Evolutionary conservation across 1,140 invertebrate species (phyloP), one percentile per base, ranked within the genome.

Genomic region (Neodiprion fabricii): DNA sequence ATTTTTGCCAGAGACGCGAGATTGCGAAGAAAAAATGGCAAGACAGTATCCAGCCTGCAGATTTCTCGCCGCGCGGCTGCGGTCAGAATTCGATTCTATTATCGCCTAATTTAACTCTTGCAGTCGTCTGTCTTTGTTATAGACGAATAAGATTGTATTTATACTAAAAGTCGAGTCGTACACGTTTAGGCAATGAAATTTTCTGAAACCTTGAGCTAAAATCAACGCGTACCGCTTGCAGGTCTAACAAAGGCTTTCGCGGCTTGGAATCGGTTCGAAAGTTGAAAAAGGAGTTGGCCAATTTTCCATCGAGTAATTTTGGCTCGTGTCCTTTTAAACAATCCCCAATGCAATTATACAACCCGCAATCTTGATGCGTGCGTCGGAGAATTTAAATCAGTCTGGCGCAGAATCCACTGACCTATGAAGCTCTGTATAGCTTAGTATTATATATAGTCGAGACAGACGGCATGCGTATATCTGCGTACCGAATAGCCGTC

Each of bases 371-470:
- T 61, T 61, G 53, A 17, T 9, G 53, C 53, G 28, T 40, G 28
- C 28, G 28, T 40, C 28, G 53, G 53, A 9, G 11, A 61, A 61
- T 61, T 61, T 61, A 61, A 14, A 61, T 61, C 53, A 5, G 53
- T 61, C 53, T 61, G 53, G 7, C 53, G 53, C 53, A 61, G 53
- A 61, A 61, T 61, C 53, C 53, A 61, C 53, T 61, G 53, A 61
- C 53, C 53, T 61, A 61, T 61, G 53, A 17, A 12, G 9, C 53
- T 61, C 53, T 9, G n/a, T 61, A 14, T 61, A 12, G 8, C 53
- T 17, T 14, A 61, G 11, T 12, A 14, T 14, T 61, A 61, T 40
- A 40, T 61, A 61, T 61, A 61, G 53, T 40, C 28, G 28, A 40
- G 5, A 9, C 53, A 12, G 11, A 61, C n/a, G 53, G 4, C n/a